These are phyloP conservation scores for Rana temporaria DNA, from an alignment of 2,113 vertebrate genomes.

Conservation along the genomic window DNA sequence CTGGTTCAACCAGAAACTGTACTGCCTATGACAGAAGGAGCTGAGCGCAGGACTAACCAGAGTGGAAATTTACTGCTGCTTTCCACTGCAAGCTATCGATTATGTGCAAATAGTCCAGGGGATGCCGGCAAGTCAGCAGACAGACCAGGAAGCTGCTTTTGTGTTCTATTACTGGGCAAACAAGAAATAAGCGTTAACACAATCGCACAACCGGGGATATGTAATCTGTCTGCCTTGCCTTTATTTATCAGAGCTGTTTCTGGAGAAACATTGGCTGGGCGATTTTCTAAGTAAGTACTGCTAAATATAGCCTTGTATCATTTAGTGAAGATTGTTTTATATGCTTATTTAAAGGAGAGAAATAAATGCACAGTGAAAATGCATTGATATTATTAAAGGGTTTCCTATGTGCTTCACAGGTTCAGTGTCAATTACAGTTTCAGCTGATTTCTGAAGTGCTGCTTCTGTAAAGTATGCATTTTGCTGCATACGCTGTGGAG, in stretches of 20 bases:
- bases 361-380: no score
- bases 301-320: background rate
- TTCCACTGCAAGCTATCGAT: slow-evolving; percentile 44
- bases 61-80: slow-evolving; percentile 82
- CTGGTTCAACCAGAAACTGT: slow-evolving; percentile 71
- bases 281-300: slow-evolving; percentile 32
- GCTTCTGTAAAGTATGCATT: no score
- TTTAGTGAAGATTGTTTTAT: background rate
- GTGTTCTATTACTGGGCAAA: background rate
- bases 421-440: no score
- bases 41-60: slow-evolving; percentile 60
- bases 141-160: slow-evolving; percentile 5
- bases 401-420: no score
- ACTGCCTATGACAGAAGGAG: slow-evolving; percentile 67
- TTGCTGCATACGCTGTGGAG: no score
- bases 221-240: background rate
- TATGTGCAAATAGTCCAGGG: slow-evolving; percentile 28
- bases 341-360: no score
- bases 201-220: slow-evolving; percentile 3
- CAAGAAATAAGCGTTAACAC: background rate
- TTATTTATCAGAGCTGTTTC: background rate
- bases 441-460: no score
- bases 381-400: no score
- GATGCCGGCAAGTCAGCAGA: slow-evolving; percentile 14
- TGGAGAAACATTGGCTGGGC: background rate